Percentiles rank a stretch among this genome's conserved stretches.
Evolutionary conservation across 2,888 invertebrate species (phyloP).

Genomic region (Laspeyria flexula): DNA sequence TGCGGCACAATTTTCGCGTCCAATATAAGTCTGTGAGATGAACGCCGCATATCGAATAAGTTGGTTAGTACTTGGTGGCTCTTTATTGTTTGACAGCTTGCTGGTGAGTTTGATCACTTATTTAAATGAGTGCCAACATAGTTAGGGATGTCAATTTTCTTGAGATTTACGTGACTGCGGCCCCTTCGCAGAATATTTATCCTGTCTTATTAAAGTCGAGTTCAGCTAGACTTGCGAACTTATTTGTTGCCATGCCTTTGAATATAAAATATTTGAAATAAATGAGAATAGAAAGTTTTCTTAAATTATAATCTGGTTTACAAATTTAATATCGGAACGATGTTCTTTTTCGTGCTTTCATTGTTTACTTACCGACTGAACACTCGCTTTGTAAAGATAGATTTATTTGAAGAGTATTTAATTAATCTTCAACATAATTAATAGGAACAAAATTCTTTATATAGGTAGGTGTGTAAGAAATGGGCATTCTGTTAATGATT

Average conservation of each 20-base stretch:
- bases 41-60: slow-evolving; percentile 67
- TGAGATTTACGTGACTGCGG: slow-evolving; percentile 62
- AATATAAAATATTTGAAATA: neutral
- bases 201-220: slow-evolving; percentile 49
- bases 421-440: too few species aligned
- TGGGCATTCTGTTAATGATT: too few species aligned
- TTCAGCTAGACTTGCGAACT: slow-evolving; percentile 8
- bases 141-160: slow-evolving; percentile 75
- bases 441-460: too few species aligned
- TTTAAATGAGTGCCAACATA: slow-evolving; percentile 75
- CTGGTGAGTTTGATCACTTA: slow-evolving; percentile 72
- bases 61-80: slow-evolving; percentile 42
- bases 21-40: slow-evolving; percentile 62
- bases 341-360: too few species aligned
- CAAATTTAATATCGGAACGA: too few species aligned
- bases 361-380: too few species aligned
- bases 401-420: too few species aligned
- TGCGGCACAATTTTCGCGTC: slow-evolving; percentile 55
- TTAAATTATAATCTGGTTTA: too few species aligned
- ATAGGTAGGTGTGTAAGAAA: too few species aligned
- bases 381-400: too few species aligned
- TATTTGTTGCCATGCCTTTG: slow-evolving; percentile 5
- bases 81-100: slow-evolving; percentile 71
- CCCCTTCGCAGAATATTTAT: slow-evolving; percentile 48
- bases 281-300: neutral